phyloP scores from a whole-genome alignment of 2,888 invertebrate genomes.

The Schizotus pectinicornis region DNA sequence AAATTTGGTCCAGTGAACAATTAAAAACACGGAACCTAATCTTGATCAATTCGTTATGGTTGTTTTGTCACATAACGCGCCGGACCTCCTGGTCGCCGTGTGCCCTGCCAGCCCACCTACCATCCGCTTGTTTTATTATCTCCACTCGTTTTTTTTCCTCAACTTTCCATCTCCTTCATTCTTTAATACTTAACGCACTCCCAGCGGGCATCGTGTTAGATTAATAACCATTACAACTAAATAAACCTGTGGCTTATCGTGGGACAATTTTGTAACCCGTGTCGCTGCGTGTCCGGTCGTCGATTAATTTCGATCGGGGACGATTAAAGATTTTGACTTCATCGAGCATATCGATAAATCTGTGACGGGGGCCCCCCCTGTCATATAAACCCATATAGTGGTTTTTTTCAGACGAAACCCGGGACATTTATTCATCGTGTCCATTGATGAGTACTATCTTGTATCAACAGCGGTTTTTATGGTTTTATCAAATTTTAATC shows the following conservation, averaged over 20 bases:
- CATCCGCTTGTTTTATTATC: conserved; percentile 55
- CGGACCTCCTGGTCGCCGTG: conserved; percentile 56
- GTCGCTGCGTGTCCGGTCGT: conserved; percentile 2
- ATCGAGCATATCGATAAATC: background rate
- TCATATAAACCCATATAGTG: background rate
- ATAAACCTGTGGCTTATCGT: conserved; percentile 47
- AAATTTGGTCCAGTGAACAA: conserved; percentile 56
- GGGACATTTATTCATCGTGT: conserved; percentile 31
- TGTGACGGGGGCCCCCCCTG: background rate
- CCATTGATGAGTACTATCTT: conserved; percentile 55
- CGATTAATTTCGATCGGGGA: too few species aligned
- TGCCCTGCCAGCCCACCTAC: conserved; percentile 56
- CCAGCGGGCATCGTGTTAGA: conserved; percentile 45
- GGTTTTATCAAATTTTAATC: conserved; percentile 53
- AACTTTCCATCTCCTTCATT: conserved; percentile 38
- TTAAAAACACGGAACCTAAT: conserved; percentile 56
- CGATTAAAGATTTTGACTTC: conserved; percentile 9
- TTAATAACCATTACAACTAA: conserved; percentile 55
- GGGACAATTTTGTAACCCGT: conserved; percentile 40
- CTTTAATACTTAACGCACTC: conserved; percentile 47
- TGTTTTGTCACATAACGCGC: conserved; percentile 58
- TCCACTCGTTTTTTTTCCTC: conserved; percentile 43
- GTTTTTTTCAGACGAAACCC: conserved; percentile 15
- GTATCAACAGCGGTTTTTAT: conserved; percentile 55
- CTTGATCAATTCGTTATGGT: conserved; percentile 58